Base-by-base conservation (phyloP, 2,113 vertebrate species). In the Riparia riparia region DNA sequence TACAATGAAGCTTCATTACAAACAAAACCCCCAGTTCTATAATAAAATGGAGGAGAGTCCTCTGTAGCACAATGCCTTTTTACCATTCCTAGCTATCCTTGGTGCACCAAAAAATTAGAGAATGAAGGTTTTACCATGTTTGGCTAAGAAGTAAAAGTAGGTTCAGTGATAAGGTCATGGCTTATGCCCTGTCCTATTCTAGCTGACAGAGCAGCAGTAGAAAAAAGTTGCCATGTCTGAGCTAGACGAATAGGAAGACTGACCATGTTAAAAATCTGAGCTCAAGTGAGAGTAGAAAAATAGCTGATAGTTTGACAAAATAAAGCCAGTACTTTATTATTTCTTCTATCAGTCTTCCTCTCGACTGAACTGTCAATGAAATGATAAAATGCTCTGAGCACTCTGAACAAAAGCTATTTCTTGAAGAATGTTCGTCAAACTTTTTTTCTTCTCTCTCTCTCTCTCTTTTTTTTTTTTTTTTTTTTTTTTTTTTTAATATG, bases 351-450 rank as follows among this genome's bases (percentile, higher is more conserved):
- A 0, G 50, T 61, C 74, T 90, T 90, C 16, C 64, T 92, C 94
- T 94, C 73, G 49, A 80, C 77, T 58, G 68, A 57, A 84, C 45
- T 93, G 61, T 94, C 90, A 92, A 92, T 87, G 91, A 91, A 90
- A 57, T 3, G 4, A 92, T 87, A 93, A 91, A 90, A 57, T 3
- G 4, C 65, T 66, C 44, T 63, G 66, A 85, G 20, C 29, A 34
- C 63, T 71, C 56, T 70, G 61, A 86, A 82, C 31, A 91, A 88
- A 91, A 88, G 57, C 13, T 64, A 8, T 56, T 93, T 77, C 45
- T 86, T 86, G 25, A 90, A 68, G 56, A 89, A 57, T 47, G 42
- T 41, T 93, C 6, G 6, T 77, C 54, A 89, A 89, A 73, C 14
- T 44, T 42, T 24, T 56, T 65, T 63, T 56, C 37, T 37, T 37